phyloP scores from a whole-genome alignment of 2,113 vertebrate species.

The Coryphaenoides rupestris region DNA sequence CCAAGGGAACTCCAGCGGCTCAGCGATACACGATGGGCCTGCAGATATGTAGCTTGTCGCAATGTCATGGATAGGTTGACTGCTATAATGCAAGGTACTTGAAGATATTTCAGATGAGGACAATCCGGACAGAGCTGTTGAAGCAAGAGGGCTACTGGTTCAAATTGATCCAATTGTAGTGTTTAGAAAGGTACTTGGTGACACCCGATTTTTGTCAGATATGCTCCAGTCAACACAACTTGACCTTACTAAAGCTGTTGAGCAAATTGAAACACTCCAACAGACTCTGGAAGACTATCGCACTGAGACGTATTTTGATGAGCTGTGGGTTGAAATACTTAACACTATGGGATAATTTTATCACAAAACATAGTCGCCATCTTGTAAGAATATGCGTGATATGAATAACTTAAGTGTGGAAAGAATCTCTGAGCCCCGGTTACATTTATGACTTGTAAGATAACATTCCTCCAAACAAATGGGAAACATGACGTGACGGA shows the following conservation, averaged over 20 bases:
- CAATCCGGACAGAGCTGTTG: conserved; percentile 2
- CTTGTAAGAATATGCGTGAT: no score
- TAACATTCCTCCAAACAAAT: no score
- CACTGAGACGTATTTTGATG: neutral
- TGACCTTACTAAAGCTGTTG: neutral
- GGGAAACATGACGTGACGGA: no score
- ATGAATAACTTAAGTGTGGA: no score
- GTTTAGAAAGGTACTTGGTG: neutral
- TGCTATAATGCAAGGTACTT: neutral
- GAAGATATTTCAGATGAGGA: neutral
- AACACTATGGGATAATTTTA: no score
- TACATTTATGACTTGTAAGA: no score
- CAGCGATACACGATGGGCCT: conserved; percentile 3
- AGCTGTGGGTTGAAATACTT: neutral
- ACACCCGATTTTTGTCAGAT: neutral
- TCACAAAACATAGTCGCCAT: no score
- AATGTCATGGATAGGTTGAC: conserved; percentile 7
- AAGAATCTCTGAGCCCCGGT: no score
- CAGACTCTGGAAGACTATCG: neutral
- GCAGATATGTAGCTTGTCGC: neutral
- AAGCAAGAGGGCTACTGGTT: conserved; percentile 3
- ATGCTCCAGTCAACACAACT: neutral
- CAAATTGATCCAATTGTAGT: conserved; percentile 15
- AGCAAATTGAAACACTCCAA: neutral
- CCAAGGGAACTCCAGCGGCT: conserved; percentile 9